A percentile compares a stretch with the other conserved stretches of the same genome.
Evolutionary conservation across 35 echinoderm and acorn worm species (phyloP).

Genomic region (Stichopus chloronotus): DNA sequence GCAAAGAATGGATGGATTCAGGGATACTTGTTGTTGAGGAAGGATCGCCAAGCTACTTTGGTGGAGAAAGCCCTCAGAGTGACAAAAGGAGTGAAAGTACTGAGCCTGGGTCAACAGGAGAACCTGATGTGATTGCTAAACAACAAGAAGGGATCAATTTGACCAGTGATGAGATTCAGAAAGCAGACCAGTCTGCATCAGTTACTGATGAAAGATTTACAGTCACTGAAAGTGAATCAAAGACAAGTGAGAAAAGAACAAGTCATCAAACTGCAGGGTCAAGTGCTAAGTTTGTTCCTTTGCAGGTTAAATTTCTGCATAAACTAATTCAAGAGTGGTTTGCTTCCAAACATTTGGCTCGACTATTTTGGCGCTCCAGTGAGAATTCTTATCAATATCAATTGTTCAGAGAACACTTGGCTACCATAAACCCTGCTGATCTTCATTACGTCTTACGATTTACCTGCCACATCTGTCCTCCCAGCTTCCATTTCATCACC

Average conservation of each 20-base stretch:
- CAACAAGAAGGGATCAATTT: no score
- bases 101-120: background rate
- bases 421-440: conserved; percentile 7
- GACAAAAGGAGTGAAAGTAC: background rate
- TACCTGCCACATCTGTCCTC: conserved; percentile 24
- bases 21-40: conserved; percentile 27
- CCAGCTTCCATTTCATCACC: background rate
- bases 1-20: conserved; percentile 17
- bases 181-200: background rate
- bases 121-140: no score
- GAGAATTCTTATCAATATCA: background rate
- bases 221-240: background rate
- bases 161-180: background rate
- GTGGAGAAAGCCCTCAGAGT: background rate
- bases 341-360: background rate
- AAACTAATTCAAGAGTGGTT: conserved; percentile 39
- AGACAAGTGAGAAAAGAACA: background rate
- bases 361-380: background rate
- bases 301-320: conserved; percentile 29
- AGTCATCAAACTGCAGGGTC: background rate
- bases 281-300: background rate
- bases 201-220: background rate
- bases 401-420: conserved; percentile 9
- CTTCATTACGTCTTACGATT: conserved; percentile 11
- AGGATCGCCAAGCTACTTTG: background rate